A percentile compares a stretch with the other conserved stretches of the same genome.
Conservation (phyloP, 2,113 vertebrate species). For the Gambusia holbrooki region DNA sequence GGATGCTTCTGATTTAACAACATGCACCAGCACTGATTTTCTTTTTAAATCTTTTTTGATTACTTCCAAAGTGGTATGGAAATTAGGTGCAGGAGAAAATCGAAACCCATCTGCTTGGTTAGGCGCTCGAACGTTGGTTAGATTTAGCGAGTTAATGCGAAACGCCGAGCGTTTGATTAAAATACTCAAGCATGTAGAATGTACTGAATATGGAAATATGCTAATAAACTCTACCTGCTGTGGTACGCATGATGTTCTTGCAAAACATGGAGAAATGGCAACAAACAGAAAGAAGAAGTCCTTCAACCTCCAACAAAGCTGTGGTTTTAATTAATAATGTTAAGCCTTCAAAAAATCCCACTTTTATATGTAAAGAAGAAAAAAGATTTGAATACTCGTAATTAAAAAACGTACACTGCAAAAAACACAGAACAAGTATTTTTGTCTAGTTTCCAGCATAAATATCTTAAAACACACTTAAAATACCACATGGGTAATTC, state of each 20-base stretch:
- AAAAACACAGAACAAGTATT: too few species aligned
- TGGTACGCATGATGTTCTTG: background rate
- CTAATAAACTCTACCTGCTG: background rate
- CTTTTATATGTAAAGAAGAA: background rate
- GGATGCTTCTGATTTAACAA: slow-evolving; percentile 53
- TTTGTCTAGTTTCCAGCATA: too few species aligned
- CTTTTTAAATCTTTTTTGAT: slow-evolving; percentile 50
- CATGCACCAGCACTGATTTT: slow-evolving; percentile 18
- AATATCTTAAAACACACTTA: too few species aligned
- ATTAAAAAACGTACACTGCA: background rate
- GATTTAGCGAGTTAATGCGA: slow-evolving; percentile 22
- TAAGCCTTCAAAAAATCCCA: background rate
- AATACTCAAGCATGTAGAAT: background rate
- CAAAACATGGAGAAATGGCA: background rate
- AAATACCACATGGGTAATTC: too few species aligned
- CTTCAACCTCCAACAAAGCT: too few species aligned
- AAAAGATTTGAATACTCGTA: background rate
- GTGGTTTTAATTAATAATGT: background rate
- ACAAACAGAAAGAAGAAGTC: background rate
- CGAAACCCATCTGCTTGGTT: slow-evolving; percentile 40
- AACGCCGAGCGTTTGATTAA: slow-evolving; percentile 34
- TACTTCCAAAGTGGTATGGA: slow-evolving; percentile 50
- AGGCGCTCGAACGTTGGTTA: background rate
- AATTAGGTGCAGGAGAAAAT: slow-evolving; percentile 32
- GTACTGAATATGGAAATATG: background rate